Evolutionary conservation across 1,140 invertebrate genomes (phyloP).

Genomic region (Belonocnema kinseyi): DNA sequence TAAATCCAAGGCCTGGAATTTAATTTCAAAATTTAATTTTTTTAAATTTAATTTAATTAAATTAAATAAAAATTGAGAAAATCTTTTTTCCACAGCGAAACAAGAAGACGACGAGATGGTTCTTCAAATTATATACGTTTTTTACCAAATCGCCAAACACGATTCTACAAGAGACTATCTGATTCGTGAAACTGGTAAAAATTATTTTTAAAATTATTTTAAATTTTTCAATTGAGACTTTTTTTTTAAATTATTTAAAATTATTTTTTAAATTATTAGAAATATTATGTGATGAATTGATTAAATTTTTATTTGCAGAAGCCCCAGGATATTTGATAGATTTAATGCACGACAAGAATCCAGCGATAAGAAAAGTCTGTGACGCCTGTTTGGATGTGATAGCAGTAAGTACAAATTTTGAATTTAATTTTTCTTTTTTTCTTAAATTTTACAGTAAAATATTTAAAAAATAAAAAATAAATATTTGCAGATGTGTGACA

Average conservation of each 20-base stretch:
- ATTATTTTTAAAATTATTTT: conserved; percentile 34
- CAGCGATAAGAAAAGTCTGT: conserved; percentile 93
- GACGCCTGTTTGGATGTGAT: conserved; percentile 95
- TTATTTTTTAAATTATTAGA: conserved; percentile 6
- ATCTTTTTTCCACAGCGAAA: conserved; percentile 80
- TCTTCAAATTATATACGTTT: conserved; percentile 95
- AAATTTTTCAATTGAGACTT: too few relatives aligned
- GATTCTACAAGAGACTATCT: conserved; percentile 88
- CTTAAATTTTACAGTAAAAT: background rate
- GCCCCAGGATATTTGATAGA: conserved; percentile 97
- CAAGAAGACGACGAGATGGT: conserved; percentile 99
- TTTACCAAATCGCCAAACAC: conserved; percentile 94
- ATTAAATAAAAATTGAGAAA: too few relatives aligned
- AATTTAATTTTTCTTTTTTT: conserved; percentile 36
- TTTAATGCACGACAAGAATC: conserved; percentile 97
- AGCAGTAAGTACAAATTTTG: conserved; percentile 78
- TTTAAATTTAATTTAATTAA: too few relatives aligned
- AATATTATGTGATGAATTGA: too few relatives aligned
- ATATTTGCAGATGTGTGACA: conserved; percentile 84
- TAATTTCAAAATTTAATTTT: too few relatives aligned
- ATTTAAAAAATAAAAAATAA: background rate
- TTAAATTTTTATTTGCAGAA: conserved; percentile 76
- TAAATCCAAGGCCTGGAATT: too few relatives aligned
- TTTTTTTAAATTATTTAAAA: conserved; percentile 39
- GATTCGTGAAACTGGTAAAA: conserved; percentile 85